Conservation (phyloP, 1,140 invertebrate species). For the Drosophila punjabiensis region DNA sequence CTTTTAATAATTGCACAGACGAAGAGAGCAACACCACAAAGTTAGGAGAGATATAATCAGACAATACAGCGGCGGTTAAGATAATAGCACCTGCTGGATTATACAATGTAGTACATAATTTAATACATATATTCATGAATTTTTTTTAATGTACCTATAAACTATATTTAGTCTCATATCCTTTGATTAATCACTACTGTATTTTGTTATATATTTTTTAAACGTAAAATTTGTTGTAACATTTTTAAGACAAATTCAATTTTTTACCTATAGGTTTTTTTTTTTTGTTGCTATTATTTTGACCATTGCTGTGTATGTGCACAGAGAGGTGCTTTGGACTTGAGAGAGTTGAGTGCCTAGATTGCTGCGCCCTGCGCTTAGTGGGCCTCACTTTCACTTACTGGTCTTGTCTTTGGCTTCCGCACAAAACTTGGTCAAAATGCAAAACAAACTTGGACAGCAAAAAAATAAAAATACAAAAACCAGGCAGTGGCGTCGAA, state of each 20-base stretch:
- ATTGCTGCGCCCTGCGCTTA: constrained; percentile 61
- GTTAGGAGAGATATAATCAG: background rate
- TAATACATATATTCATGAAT: background rate
- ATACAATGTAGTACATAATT: background rate
- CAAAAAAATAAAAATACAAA: constrained; percentile 49
- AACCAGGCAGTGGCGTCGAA: background rate
- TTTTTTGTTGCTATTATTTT: background rate
- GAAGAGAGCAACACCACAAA: constrained; percentile 6
- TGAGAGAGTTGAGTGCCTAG: constrained; percentile 31
- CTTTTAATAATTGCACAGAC: constrained; percentile 55
- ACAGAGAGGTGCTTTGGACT: background rate
- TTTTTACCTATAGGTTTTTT: background rate
- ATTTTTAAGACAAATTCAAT: background rate
- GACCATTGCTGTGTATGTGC: background rate
- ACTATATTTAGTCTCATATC: background rate
- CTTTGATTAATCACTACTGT: background rate
- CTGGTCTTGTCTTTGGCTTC: constrained; percentile 66
- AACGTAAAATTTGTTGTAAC: background rate
- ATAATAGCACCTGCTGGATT: background rate
- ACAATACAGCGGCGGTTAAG: background rate
- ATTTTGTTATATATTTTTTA: background rate
- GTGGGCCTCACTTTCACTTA: constrained; percentile 75
- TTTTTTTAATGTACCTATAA: background rate
- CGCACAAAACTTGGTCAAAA: constrained; percentile 80
- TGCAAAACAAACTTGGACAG: constrained; percentile 76